Base-by-base conservation (phyloP, 53 echinoderm and acorn worm species). In the Pentamera pediparva region DNA sequence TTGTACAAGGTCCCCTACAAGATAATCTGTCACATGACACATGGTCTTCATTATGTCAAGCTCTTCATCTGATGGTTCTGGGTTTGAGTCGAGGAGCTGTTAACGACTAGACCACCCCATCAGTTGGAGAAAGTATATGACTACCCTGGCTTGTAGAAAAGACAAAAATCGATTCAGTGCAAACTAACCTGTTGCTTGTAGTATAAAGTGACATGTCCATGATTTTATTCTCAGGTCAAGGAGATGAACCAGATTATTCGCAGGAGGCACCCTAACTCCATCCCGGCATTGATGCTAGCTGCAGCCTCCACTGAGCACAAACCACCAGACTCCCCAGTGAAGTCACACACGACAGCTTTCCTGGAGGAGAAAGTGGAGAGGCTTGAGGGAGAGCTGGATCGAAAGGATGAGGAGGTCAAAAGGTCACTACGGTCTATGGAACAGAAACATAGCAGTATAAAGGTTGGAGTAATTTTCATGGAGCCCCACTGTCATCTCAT, bases 181-280 rank as follows among this genome's bases (percentile, higher is more conserved):
- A n/a, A n/a, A n/a, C n/a, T n/a, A n/a, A n/a, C n/a, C n/a, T n/a
- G n/a, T n/a, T n/a, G n/a, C n/a, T n/a, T n/a, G n/a, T n/a, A n/a
- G n/a, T n/a, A n/a, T n/a, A n/a, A n/a, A n/a, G n/a, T n/a, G n/a
- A n/a, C n/a, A n/a, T n/a, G n/a, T n/a, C n/a, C n/a, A n/a, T n/a
- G n/a, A n/a, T 25, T 56, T 63, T 10, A 17, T 29, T 10, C 5
- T 31, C 59, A 98, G 98, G 89, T 98, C 4, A 86, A 78, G 59
- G 98, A 98, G 74, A 98, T 98, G 98, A 92, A 98, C 40, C 88
- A 92, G 69, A 92, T 98, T 63, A 91, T 98, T 39, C 55, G 92
- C 18, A 72, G 64, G 11, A 76, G 98, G 11, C 86, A 98, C 38
- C 98, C 98, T 7, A 98, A 98, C 72, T 98, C 98, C 37, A 83